Evolutionary conservation across 2,797 vertebrate genomes (phyloP).

Genomic region (Etheostoma nigrum): DNA sequence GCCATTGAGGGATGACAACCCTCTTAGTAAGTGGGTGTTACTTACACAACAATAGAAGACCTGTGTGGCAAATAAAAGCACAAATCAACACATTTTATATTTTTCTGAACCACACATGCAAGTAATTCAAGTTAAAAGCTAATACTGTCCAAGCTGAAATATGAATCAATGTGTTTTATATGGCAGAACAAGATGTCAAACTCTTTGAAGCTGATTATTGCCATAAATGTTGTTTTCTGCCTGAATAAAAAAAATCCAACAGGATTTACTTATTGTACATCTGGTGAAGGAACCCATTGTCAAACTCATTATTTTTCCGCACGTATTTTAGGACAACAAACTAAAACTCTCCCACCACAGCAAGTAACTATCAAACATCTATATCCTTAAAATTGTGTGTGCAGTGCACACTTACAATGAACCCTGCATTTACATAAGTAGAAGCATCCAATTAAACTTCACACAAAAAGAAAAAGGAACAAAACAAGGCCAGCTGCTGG

Average conservation of each 20-base stretch:
- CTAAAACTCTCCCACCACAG: neutral
- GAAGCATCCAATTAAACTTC: conserved; percentile 13
- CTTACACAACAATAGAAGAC: neutral
- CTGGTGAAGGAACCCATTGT: neutral
- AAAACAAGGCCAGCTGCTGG: conserved; percentile 8
- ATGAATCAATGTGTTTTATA: conserved; percentile 20
- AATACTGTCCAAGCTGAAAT: neutral
- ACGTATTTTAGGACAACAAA: conserved; percentile 8
- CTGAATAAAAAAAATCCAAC: conserved; percentile 11
- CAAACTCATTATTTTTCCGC: neutral
- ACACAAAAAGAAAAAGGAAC: neutral
- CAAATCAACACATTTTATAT: neutral
- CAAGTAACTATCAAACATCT: neutral
- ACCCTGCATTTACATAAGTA: neutral
- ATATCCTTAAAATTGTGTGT: neutral
- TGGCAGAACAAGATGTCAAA: conserved; percentile 3
- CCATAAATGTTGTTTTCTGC: neutral
- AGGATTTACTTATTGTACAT: conserved; percentile 22
- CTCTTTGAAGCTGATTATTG: conserved; percentile 15
- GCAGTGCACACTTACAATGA: neutral
- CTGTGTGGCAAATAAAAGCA: neutral
- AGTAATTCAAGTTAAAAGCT: conserved; percentile 20
- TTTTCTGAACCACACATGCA: conserved; percentile 16
- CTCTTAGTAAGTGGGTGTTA: neutral
- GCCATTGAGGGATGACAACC: neutral